Conservation (phyloP, 2,888 invertebrate species). For the Sinotaia quadrata region DNA sequence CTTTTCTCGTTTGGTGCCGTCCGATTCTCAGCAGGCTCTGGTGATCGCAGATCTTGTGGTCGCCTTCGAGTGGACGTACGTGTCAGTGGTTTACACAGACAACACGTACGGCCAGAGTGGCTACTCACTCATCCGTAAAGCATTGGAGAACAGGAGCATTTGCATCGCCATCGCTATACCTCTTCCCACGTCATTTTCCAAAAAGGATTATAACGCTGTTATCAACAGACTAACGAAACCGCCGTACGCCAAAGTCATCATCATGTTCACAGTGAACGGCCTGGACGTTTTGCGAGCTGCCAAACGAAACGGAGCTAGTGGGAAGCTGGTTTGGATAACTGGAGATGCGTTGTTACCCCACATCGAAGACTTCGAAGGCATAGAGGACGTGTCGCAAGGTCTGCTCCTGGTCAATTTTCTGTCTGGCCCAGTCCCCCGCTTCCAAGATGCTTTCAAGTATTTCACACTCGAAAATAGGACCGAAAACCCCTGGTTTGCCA, state of each 20-base stretch:
- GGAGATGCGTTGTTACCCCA: constrained; percentile 48
- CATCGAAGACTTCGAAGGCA: constrained; percentile 39
- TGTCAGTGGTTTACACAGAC: constrained; percentile 44
- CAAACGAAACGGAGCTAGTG: constrained; percentile 14
- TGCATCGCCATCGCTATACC: too few relatives aligned
- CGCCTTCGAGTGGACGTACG: constrained; percentile 47
- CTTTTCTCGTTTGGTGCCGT: constrained; percentile 46
- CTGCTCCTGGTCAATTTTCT: constrained; percentile 39
- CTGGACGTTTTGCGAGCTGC: constrained; percentile 2
- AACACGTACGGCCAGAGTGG: constrained; percentile 44
- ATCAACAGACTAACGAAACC: too few relatives aligned
- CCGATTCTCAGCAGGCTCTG: constrained; percentile 43
- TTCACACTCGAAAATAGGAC: constrained; percentile 6
- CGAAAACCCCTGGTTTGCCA: constrained; percentile 46
- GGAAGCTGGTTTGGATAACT: constrained; percentile 46
- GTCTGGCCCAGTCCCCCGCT: constrained; percentile 38
- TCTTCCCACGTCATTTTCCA: constrained; percentile 18
- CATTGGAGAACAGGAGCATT: constrained; percentile 12
- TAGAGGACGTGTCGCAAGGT: constrained; percentile 39
- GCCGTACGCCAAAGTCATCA: constrained; percentile 38
- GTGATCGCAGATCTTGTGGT: constrained; percentile 42
- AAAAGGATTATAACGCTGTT: constrained; percentile 39
- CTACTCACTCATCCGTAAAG: constrained; percentile 26
- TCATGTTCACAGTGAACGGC: constrained; percentile 34
- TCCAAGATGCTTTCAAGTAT: constrained; percentile 41